These are phyloP conservation scores for Habroteleia sp. DNA, from an alignment of 2,888 invertebrate genomes.

Conservation along the genomic window DNA sequence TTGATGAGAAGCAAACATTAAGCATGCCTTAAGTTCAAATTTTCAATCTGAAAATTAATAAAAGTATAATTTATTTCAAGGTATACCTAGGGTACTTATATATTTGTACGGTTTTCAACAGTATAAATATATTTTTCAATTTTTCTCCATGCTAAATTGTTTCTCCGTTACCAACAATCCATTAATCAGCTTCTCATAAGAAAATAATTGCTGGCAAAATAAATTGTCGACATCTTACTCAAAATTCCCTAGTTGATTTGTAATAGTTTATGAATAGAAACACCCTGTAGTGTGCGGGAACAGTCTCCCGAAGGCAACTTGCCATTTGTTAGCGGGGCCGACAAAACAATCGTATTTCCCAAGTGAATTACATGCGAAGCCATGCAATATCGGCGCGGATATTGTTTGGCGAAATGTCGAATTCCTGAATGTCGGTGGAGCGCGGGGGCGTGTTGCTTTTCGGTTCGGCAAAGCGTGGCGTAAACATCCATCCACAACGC, in stretches of 20 bases:
- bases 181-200: too few relatives aligned
- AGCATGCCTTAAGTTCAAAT: too few relatives aligned
- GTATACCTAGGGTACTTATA: too few relatives aligned
- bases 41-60: too few relatives aligned
- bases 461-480: constrained; percentile 64
- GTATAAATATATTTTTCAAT: too few relatives aligned
- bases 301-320: constrained; percentile 50
- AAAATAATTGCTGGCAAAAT: too few relatives aligned
- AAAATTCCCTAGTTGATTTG: neutral
- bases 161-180: too few relatives aligned
- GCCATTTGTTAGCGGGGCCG: constrained; percentile 69
- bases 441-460: constrained; percentile 36
- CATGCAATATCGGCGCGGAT: constrained; percentile 80
- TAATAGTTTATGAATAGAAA: constrained; percentile 5
- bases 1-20: too few relatives aligned
- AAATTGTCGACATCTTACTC: neutral
- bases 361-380: constrained; percentile 75
- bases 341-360: constrained; percentile 79
- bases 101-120: too few relatives aligned
- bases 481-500: constrained; percentile 60
- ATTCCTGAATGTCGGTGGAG: constrained; percentile 66
- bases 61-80: too few relatives aligned
- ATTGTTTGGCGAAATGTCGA: constrained; percentile 76
- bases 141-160: too few relatives aligned
- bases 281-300: constrained; percentile 27